Evolutionary conservation across 2,113 vertebrate genomes (phyloP).

Genomic region (Megaceryle maxima): DNA sequence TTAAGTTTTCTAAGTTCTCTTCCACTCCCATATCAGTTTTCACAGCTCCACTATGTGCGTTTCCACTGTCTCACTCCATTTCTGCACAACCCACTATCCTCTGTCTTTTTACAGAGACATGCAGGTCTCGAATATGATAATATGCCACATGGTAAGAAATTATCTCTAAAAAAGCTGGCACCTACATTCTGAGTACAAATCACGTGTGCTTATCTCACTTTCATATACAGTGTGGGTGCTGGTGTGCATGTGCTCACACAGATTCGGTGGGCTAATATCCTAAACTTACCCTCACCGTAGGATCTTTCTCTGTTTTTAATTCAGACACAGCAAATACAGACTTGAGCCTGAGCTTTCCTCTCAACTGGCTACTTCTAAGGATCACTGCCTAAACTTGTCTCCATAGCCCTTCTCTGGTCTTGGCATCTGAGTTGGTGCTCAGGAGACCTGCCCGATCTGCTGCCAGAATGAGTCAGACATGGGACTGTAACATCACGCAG

Average conservation of each 20-base stretch:
- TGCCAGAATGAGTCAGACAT: not conserved
- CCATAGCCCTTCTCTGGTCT: not conserved
- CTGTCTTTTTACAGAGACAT: conserved; percentile 61
- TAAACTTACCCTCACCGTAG: not conserved
- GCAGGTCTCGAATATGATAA: conserved; percentile 61
- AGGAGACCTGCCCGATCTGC: not conserved
- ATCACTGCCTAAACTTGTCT: not conserved
- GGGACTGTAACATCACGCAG: not conserved
- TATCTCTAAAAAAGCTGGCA: conserved; percentile 54
- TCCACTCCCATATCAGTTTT: conserved; percentile 28
- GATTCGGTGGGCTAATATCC: conserved; percentile 46
- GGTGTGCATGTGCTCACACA: conserved; percentile 16
- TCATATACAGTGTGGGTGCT: conserved; percentile 41
- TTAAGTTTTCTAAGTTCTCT: conserved; percentile 28
- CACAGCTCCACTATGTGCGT: conserved; percentile 41
- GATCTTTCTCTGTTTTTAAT: conserved; percentile 39
- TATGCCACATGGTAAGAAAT: conserved; percentile 69
- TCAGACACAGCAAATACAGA: conserved; percentile 31
- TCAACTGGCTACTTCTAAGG: not conserved
- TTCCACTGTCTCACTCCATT: conserved; percentile 67
- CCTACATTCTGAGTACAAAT: conserved; percentile 48
- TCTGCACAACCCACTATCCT: conserved; percentile 64
- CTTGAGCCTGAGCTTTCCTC: not conserved
- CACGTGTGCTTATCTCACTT: conserved; percentile 59
- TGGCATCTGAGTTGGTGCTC: not conserved